phyloP scores from a whole-genome alignment of 2,888 invertebrate genomes.

The Drosophila leonis region DNA sequence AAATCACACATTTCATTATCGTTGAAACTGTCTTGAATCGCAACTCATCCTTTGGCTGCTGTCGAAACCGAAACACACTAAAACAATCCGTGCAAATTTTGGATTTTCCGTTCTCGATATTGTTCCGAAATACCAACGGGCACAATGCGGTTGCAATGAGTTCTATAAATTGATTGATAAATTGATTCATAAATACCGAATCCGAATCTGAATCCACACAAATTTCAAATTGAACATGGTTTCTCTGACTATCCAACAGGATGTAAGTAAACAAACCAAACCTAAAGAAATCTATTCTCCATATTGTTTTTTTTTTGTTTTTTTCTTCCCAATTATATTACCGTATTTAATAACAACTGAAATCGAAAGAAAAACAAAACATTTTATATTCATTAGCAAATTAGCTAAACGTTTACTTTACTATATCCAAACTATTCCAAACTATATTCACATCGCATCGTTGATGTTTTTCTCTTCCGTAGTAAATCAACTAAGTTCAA shows the following conservation, averaged over 20 bases:
- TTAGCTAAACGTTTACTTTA: constrained; percentile 52
- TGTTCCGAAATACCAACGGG: constrained; percentile 36
- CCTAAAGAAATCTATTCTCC: constrained; percentile 6
- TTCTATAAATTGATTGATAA: constrained; percentile 49
- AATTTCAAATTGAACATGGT: constrained; percentile 66
- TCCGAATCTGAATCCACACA: constrained; percentile 35
- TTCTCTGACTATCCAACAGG: constrained; percentile 69
- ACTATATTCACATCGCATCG: constrained; percentile 50
- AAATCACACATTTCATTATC: constrained; percentile 48
- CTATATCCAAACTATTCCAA: constrained; percentile 19
- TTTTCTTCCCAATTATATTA: constrained; percentile 10
- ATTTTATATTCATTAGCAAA: constrained; percentile 39
- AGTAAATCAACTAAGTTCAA: constrained; percentile 42
- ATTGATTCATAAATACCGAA: constrained; percentile 46
- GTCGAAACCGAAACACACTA: constrained; percentile 35
- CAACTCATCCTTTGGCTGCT: constrained; percentile 42
- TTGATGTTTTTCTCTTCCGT: constrained; percentile 55
- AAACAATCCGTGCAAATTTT: constrained; percentile 28
- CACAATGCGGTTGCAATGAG: constrained; percentile 40
- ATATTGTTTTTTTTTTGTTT: background rate
- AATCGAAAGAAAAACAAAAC: constrained; percentile 11
- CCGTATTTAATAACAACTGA: constrained; percentile 25
- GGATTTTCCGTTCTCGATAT: constrained; percentile 19
- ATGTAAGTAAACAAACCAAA: constrained; percentile 67
- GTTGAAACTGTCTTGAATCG: constrained; percentile 25